Evolutionary conservation across 2,888 invertebrate species (phyloP).

Genomic region (Bellardia bayeri): DNA sequence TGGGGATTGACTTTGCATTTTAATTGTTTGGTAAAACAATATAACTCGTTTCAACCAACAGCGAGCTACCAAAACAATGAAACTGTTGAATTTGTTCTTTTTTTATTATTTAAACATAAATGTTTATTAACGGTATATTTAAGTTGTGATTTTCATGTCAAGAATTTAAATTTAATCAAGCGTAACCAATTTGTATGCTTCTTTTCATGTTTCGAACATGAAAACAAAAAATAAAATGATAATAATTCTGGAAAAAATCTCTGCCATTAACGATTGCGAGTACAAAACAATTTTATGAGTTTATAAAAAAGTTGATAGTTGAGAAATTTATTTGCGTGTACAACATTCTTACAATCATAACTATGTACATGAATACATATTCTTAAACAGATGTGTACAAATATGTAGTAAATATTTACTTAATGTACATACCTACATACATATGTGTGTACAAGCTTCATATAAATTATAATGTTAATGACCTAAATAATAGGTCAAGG

Average conservation of each 20-base stretch:
- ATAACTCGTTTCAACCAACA: constrained; percentile 1
- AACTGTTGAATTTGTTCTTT: constrained; percentile 15
- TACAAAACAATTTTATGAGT: constrained; percentile 4
- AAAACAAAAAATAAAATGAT: not conserved
- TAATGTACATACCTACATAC: not conserved
- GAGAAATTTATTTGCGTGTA: not conserved
- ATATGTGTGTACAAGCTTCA: not conserved
- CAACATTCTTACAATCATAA: not conserved
- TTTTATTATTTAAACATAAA: constrained; percentile 26
- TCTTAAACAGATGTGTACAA: too few relatives aligned
- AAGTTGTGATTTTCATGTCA: constrained; percentile 41
- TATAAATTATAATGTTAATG: constrained; percentile 1
- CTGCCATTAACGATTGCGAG: not conserved
- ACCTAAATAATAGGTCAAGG: constrained; percentile 35
- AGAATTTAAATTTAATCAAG: constrained; percentile 52
- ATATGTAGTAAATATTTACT: not conserved
- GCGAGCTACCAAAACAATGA: not conserved
- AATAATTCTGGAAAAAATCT: not conserved
- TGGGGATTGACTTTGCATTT: constrained; percentile 52
- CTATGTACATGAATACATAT: not conserved
- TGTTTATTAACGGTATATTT: constrained; percentile 50
- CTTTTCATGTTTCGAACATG: not conserved
- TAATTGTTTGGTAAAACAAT: constrained; percentile 48
- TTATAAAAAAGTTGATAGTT: constrained; percentile 14
- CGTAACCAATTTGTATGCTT: constrained; percentile 9